phyloP scores from a whole-genome alignment of 2,797 vertebrate genomes.

The Fratercula arctica region DNA sequence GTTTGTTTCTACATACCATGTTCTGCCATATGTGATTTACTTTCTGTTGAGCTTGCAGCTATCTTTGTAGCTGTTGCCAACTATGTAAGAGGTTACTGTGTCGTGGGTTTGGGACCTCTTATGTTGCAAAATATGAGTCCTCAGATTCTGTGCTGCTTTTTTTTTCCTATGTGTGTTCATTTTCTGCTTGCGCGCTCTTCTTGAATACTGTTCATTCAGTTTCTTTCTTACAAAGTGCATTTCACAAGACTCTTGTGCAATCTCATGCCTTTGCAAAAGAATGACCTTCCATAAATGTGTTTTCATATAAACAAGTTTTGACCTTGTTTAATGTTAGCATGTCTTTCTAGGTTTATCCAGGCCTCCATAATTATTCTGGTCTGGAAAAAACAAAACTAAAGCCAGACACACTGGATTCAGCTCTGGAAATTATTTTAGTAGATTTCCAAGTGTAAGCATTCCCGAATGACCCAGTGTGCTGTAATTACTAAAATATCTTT shows the following conservation, averaged over 20 bases:
- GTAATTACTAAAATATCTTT: background rate
- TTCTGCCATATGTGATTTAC: background rate
- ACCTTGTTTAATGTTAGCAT: background rate
- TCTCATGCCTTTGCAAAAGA: background rate
- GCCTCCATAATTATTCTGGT: background rate
- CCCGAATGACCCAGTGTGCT: background rate
- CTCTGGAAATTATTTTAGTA: background rate
- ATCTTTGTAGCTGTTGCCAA: background rate
- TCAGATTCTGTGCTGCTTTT: background rate
- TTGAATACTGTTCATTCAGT: background rate
- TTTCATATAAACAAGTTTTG: conserved; percentile 24
- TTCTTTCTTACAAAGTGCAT: background rate
- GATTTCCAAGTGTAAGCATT: background rate
- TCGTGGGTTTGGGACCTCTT: background rate
- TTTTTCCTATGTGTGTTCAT: background rate
- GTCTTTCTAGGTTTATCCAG: background rate
- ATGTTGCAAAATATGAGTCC: background rate
- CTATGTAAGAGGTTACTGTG: conserved; percentile 19
- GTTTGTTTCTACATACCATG: background rate
- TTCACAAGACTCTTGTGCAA: background rate
- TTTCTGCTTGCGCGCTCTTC: background rate
- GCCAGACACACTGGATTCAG: background rate
- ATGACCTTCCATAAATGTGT: background rate
- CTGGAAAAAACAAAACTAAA: background rate
- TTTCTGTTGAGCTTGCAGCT: background rate